Base-by-base conservation (phyloP, 2,888 invertebrate species). In the Acronicta leporina region DNA sequence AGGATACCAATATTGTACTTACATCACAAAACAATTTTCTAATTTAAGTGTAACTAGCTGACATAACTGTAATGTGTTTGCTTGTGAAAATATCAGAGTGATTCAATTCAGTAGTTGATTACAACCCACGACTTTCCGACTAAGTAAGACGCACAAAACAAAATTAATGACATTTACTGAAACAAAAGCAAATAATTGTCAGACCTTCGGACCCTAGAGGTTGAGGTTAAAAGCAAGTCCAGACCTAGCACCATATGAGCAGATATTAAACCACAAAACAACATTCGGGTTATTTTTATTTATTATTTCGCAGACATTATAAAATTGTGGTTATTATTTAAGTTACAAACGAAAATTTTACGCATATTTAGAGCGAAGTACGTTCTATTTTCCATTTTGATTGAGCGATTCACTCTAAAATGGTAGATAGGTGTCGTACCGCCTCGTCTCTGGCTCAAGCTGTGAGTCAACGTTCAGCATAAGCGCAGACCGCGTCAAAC, bases 231-330 rank as follows among this genome's bases (percentile, higher is more conserved):
- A 74, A 79, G 74, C 75, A 58, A 60, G 42, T 73, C 53, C 67
- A 64, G 53, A 69, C 59, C 73, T 75, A 83, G 83, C 81, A 83
- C 83, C 81, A 75, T 73, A 70, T 66, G 72, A 80, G 73, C 72
- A 68, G 70, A 75, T 67, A 69, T 72, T 53, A 75, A 78, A 80
- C 77, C 72, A 80, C 76, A 75, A 70, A 59, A 63, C 55, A 63
- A 11, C 16, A 57, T 70, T 67, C 66, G 43, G 60, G 66, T 76
- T 77, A 79, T 57, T 50, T 64, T 73, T 72, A 70, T 80, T 78
- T 72, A 66, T 72, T 74, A 67, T 69, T 65, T 64, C 54, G 59
- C 70, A 78, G 63, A 70, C 61, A 73, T 66, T 66, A 61, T 63
- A 73, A 52, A 38, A 64, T 52, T 52, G 62, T 73, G 61, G 66